Base-by-base conservation (phyloP, 1,140 invertebrate genomes). In the Orchesella cincta region DNA sequence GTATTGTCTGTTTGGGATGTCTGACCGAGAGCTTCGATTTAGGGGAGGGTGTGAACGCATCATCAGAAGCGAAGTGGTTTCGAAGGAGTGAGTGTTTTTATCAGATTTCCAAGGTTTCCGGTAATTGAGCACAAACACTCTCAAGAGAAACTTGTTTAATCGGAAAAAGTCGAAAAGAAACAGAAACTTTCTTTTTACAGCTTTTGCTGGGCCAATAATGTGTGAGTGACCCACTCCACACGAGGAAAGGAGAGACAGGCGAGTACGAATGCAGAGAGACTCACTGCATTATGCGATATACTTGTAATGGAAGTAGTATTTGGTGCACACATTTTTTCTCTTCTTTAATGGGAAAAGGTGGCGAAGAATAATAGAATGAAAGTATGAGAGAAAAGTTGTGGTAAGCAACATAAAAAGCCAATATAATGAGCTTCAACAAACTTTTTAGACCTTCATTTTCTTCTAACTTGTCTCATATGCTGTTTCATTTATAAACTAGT, bases 371-470 rank as follows among this genome's bases (percentile, higher is more conserved):
- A 67, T 67, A 67, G 31, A 67, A 67, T 31, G 33, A 67, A 14
- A 67, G 62, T 67, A 67, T 3, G 26, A 67, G 62, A 29, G 62
- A 67, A 67, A 67, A 33, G 26, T 67, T 67, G 62, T 67, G 62
- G 62, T 67, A 67, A 67, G 62, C 62, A 67, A 67, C 62, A 67
- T 67, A 67, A 67, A 67, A 67, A 67, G 3, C 62, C 28, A 33
- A 67, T 67, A 67, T 67, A 67, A 67, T 67, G 62, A 67, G 62
- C 62, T 67, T 67, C 62, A 29, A 67, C 31, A 67, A 67, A 67
- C 26, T 33, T 46, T 67, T 67, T 67, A 67, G 62, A 67, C 62
- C 62, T 67, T 67, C 62, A 67, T 67, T 67, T 67, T 67, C 62
- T 67, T 67, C 62, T 29, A 67, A 67, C 26, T 67, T 67, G 62